These are phyloP conservation scores for Chrysodeixis includens DNA, from an alignment of 2,888 invertebrate species.

Conservation along the genomic window DNA sequence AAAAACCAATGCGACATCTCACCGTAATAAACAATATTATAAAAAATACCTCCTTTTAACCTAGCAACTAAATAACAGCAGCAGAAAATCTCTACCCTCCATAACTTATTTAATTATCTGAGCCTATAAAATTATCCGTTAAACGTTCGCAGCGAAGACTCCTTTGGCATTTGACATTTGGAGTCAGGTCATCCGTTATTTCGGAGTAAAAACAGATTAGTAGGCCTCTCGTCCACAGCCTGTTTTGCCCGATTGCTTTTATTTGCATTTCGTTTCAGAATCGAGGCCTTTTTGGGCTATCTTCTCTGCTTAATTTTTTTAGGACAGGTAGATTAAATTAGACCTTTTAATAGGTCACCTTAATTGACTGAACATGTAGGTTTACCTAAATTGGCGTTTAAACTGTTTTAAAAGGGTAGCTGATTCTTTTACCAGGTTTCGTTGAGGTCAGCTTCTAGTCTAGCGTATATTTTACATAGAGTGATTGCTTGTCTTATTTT, in stretches of 20 bases:
- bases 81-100: not conserved
- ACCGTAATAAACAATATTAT: too few species aligned
- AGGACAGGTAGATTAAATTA: not conserved
- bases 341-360: too few species aligned
- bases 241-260: conserved; percentile 10
- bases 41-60: too few species aligned
- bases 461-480: too few species aligned
- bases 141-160: not conserved
- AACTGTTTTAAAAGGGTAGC: too few species aligned
- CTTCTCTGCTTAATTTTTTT: not conserved
- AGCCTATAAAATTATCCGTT: not conserved
- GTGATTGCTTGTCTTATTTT: too few species aligned
- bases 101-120: conserved; percentile 1
- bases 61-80: not conserved
- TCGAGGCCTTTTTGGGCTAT: not conserved
- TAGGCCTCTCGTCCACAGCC: not conserved
- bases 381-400: too few species aligned
- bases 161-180: conserved; percentile 39
- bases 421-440: too few species aligned
- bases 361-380: too few species aligned
- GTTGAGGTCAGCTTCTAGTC: too few species aligned
- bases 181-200: conserved; percentile 8
- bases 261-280: conserved; percentile 18
- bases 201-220: conserved; percentile 25
- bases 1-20: too few species aligned